Conservation (phyloP, 1,140 invertebrate species). For the Drosophila kikkawai region DNA sequence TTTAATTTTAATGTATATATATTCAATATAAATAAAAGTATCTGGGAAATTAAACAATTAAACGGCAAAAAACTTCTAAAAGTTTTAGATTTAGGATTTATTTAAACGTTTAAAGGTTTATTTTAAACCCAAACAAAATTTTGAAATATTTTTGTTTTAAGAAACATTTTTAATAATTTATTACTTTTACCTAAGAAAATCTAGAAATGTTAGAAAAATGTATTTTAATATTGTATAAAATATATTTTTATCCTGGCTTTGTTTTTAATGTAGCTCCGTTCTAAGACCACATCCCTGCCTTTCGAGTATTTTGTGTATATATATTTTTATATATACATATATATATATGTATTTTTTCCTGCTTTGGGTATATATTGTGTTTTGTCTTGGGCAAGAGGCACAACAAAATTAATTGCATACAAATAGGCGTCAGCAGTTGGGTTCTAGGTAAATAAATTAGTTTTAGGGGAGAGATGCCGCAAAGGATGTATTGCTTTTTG, state of each 20-base stretch:
- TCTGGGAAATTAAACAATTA: background rate
- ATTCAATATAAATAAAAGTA: background rate
- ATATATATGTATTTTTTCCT: background rate
- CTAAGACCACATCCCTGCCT: background rate
- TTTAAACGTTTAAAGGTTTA: too few species aligned
- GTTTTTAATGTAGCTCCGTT: background rate
- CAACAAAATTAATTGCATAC: conserved; percentile 76
- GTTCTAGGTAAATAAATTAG: conserved; percentile 61
- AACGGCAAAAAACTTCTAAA: background rate
- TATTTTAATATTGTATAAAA: too few species aligned
- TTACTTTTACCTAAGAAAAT: background rate
- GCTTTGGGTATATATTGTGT: conserved; percentile 27
- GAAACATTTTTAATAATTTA: background rate
- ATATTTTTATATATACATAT: background rate
- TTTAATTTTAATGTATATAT: background rate
- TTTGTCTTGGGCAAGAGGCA: conserved; percentile 8
- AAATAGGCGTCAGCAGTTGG: conserved; percentile 62
- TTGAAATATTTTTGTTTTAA: background rate
- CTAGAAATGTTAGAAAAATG: background rate
- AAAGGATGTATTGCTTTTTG: conserved; percentile 19
- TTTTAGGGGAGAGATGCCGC: conserved; percentile 22
- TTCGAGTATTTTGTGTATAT: background rate
- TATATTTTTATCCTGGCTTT: background rate
- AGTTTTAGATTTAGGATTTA: background rate
- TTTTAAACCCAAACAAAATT: background rate